Evolutionary conservation across 2,797 vertebrate species (phyloP).

Genomic region (Syncerus caffer): DNA sequence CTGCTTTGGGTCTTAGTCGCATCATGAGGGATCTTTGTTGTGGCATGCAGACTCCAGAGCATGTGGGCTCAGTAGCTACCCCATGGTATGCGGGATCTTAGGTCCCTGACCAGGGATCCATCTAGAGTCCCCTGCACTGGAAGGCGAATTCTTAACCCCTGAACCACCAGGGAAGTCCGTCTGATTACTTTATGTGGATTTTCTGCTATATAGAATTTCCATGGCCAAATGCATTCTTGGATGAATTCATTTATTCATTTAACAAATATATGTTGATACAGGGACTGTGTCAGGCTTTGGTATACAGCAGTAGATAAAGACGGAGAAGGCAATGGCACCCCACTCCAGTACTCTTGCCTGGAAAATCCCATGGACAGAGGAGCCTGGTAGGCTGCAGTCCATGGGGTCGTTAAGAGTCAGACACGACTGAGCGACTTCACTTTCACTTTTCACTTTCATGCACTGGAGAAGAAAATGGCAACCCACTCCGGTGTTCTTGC

Average conservation of each 20-base stretch:
- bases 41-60: not conserved
- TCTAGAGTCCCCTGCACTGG: not conserved
- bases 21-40: not conserved
- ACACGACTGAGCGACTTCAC: too few species aligned
- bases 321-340: too few species aligned
- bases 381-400: too few species aligned
- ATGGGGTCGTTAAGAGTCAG: too few species aligned
- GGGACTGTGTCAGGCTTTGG: not conserved
- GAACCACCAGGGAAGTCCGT: not conserved
- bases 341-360: too few species aligned
- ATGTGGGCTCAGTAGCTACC: not conserved
- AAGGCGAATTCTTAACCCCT: not conserved
- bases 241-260: not conserved
- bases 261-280: not conserved
- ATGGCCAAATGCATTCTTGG: not conserved
- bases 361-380: too few species aligned
- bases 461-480: too few species aligned
- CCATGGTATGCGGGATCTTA: rapidly evolving
- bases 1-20: not conserved
- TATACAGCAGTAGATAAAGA: not conserved
- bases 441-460: too few species aligned
- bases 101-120: not conserved
- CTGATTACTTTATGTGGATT: not conserved
- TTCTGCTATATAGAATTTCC: not conserved
- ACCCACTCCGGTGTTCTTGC: too few species aligned